Conservation (phyloP, 2,888 invertebrate genomes). For the Andricus curvator region DNA sequence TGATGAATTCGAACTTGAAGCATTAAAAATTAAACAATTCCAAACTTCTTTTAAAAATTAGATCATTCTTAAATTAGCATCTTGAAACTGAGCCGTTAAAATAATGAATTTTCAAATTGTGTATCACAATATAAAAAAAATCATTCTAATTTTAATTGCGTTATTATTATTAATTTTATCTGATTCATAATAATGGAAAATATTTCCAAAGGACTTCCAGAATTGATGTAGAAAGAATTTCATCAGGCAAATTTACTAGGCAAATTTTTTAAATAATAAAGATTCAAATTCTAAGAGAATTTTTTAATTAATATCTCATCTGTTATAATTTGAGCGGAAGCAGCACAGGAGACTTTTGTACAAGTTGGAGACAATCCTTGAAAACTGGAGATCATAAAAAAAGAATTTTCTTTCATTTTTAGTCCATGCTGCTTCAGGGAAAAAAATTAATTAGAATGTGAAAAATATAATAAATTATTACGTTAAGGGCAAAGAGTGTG, state of each 20-base stretch:
- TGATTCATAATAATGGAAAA: no score
- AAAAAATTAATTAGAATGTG: conserved; percentile 27
- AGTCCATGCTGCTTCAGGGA: neutral
- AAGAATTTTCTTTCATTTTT: neutral
- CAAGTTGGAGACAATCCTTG: no score
- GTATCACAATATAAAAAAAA: no score
- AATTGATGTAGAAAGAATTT: neutral
- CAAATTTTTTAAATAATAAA: neutral
- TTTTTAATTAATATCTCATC: neutral
- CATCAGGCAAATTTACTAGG: neutral
- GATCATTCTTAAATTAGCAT: no score
- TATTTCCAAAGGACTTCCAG: neutral
- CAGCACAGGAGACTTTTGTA: neutral
- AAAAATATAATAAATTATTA: conserved; percentile 27
- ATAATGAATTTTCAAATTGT: no score
- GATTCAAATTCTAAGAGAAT: neutral
- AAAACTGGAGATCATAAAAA: neutral
- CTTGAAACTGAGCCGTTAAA: no score
- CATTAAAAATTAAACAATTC: no score
- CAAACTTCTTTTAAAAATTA: no score
- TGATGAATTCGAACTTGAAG: no score
- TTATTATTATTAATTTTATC: no score
- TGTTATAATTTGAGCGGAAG: neutral
- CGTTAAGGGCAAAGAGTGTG: conserved; percentile 15
- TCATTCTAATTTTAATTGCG: no score